Conservation (phyloP, 2,113 vertebrate genomes). For the Scatophagus argus region DNA sequence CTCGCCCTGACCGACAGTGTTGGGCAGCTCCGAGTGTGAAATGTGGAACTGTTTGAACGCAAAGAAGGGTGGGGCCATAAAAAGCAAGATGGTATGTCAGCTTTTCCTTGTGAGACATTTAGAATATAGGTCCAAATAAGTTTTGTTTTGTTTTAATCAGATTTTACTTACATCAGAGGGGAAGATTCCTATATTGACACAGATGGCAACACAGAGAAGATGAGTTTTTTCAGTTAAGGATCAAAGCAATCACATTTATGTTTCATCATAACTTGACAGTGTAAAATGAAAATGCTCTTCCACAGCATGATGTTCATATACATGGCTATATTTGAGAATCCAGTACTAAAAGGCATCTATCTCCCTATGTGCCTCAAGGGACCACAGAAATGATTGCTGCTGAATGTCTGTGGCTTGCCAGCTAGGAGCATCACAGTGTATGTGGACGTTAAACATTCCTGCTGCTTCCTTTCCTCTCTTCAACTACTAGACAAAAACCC, state of each 20-base stretch:
- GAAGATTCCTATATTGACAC: slow-evolving; percentile 43
- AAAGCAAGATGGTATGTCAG: slow-evolving; percentile 52
- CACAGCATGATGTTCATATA: slow-evolving; percentile 9
- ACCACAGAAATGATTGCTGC: slow-evolving; percentile 51
- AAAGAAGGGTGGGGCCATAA: slow-evolving; percentile 46
- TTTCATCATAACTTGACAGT: slow-evolving; percentile 16
- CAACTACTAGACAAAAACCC: slow-evolving; percentile 47
- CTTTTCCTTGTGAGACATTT: slow-evolving; percentile 31
- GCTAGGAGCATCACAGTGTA: slow-evolving; percentile 35
- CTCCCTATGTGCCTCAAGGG: slow-evolving; percentile 22
- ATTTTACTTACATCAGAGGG: slow-evolving; percentile 14
- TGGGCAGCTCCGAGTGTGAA: slow-evolving; percentile 24
- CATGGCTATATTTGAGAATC: neutral
- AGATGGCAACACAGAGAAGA: neutral
- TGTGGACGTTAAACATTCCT: slow-evolving; percentile 45
- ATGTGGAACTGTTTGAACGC: slow-evolving; percentile 12
- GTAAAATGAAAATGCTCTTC: slow-evolving; percentile 17
- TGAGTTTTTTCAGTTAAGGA: slow-evolving; percentile 5
- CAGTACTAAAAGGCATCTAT: slow-evolving; percentile 41
- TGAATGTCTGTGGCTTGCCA: slow-evolving; percentile 53
- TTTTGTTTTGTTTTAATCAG: slow-evolving; percentile 12
- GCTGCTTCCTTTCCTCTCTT: slow-evolving; percentile 22
- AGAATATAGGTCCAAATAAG: slow-evolving; percentile 32
- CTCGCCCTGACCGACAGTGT: neutral
- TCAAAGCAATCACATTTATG: slow-evolving; percentile 17